Conservation (phyloP, 2,888 invertebrate species). For the Seira sanloemensis region DNA sequence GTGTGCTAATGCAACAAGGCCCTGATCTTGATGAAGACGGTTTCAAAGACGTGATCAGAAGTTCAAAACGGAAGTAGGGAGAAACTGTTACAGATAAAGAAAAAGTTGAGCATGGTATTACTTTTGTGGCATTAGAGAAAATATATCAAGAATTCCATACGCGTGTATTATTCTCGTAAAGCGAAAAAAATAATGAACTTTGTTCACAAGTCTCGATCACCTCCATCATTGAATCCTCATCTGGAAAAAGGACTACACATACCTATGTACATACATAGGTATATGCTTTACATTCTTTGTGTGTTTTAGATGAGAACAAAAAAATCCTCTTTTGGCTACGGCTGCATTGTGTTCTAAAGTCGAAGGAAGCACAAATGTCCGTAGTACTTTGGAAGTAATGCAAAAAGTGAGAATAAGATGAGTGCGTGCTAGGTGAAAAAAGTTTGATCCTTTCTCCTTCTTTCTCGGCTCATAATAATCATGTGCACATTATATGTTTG, state of each 20-base stretch:
- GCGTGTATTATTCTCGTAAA: slow-evolving; percentile 10
- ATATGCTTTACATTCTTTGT: no score
- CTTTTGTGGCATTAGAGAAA: no score
- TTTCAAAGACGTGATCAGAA: slow-evolving; percentile 58
- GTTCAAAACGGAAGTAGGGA: slow-evolving; percentile 18
- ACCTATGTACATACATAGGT: no score
- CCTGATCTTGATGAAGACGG: slow-evolving; percentile 55
- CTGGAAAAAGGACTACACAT: slow-evolving; percentile 18
- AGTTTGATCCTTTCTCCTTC: slow-evolving; percentile 45
- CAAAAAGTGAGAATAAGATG: slow-evolving; percentile 33
- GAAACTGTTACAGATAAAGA: background rate
- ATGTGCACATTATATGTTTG: slow-evolving; percentile 35
- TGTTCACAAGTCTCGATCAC: slow-evolving; percentile 48
- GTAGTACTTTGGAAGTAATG: background rate
- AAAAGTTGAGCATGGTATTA: background rate
- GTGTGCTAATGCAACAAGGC: slow-evolving; percentile 35
- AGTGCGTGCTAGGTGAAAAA: slow-evolving; percentile 48
- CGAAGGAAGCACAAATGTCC: no score
- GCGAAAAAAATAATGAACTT: slow-evolving; percentile 52
- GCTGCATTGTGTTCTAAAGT: no score
- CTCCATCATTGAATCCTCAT: slow-evolving; percentile 44
- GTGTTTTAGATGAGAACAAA: no score
- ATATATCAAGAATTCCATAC: background rate
- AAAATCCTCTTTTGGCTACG: no score
- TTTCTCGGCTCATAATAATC: slow-evolving; percentile 28